phyloP scores from a whole-genome alignment of 2,797 vertebrate species.

The Triplophysa yarkandensis region DNA sequence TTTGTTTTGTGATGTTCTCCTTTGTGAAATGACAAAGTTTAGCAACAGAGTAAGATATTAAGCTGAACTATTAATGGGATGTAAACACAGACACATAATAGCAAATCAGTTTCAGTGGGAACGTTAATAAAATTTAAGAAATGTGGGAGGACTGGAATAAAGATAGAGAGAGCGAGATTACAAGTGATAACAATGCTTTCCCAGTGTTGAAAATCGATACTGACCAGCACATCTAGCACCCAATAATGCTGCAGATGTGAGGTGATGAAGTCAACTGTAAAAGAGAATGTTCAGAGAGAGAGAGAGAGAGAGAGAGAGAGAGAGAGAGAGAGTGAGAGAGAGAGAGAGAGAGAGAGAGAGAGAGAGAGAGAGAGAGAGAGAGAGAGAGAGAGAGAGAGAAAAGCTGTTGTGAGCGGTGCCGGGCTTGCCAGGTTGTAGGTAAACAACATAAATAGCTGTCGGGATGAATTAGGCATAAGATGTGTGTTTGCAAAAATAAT shows the following conservation, averaged over 20 bases:
- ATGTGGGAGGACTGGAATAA: constrained; percentile 22
- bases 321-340: background rate
- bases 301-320: too few species aligned
- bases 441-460: constrained; percentile 9
- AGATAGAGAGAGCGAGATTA: constrained; percentile 54
- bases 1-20: background rate
- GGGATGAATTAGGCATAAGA: background rate
- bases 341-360: too few species aligned
- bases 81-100: constrained; percentile 1
- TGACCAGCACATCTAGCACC: constrained; percentile 30
- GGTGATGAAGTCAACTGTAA: constrained; percentile 32
- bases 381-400: background rate
- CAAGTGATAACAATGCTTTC: constrained; percentile 64
- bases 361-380: too few species aligned
- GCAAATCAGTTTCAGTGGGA: constrained; percentile 29
- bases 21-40: background rate
- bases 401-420: background rate
- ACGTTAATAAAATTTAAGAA: constrained; percentile 43
- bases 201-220: constrained; percentile 32
- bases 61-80: background rate
- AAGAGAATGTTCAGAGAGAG: constrained; percentile 20
- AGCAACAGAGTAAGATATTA: background rate
- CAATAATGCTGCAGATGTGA: constrained; percentile 1
- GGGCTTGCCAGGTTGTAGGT: constrained; percentile 3
- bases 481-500: background rate